phyloP scores from a whole-genome alignment of 2,888 invertebrate genomes.

The Cosmia trapezina region DNA sequence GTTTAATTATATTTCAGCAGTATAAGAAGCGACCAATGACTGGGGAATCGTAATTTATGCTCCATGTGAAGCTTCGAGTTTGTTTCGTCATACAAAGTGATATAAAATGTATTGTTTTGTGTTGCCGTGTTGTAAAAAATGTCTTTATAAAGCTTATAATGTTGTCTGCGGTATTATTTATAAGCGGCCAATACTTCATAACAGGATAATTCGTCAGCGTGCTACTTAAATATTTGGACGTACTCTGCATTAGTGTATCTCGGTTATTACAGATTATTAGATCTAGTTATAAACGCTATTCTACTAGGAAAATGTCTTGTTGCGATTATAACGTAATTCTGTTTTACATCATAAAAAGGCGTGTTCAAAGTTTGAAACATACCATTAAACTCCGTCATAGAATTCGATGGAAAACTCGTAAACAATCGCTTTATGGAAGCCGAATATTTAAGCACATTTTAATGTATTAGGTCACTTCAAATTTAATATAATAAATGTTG shows the following conservation, averaged over 20 bases:
- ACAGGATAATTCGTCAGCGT: conserved; percentile 23
- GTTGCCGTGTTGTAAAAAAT: conserved; percentile 58
- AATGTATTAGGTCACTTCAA: conserved; percentile 13
- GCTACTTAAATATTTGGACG: conserved; percentile 30
- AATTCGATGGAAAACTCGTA: conserved; percentile 7
- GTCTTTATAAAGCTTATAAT: conserved; percentile 47
- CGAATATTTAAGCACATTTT: conserved; percentile 23
- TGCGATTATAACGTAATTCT: conserved; percentile 7
- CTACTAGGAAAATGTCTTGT: conserved; percentile 20
- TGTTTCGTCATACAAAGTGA: conserved; percentile 59
- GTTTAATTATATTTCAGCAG: conserved; percentile 21
- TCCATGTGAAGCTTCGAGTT: conserved; percentile 64
- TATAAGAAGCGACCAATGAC: conserved; percentile 59
- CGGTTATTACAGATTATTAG: conserved; percentile 24
- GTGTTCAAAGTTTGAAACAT: conserved; percentile 6
- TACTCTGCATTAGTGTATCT: conserved; percentile 11
- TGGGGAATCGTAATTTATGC: conserved; percentile 63
- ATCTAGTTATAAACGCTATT: background rate
- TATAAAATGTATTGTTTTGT: conserved; percentile 43
- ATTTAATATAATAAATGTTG: conserved; percentile 38
- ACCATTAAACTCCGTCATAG: conserved; percentile 5
- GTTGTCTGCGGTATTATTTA: conserved; percentile 43
- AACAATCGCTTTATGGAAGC: conserved; percentile 8
- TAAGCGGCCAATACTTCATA: conserved; percentile 15
- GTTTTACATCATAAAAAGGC: conserved; percentile 17